Conservation (phyloP, 2,888 invertebrate species). For the Thera britannica region DNA sequence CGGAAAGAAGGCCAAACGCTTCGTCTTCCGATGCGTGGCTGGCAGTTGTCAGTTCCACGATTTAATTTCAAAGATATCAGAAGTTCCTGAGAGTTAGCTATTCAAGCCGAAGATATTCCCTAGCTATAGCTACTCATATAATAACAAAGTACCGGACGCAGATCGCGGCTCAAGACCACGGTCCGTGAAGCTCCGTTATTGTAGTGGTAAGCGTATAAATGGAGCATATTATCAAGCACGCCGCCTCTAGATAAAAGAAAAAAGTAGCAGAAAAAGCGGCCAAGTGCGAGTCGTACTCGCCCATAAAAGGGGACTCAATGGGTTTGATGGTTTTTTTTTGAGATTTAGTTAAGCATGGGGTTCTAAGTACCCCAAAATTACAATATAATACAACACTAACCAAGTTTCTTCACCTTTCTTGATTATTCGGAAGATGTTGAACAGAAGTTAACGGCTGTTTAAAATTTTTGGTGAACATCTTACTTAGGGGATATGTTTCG, state of each 20-base stretch:
- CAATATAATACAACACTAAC: too few relatives aligned
- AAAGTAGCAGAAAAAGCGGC: too few relatives aligned
- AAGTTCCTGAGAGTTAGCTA: background rate
- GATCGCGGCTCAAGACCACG: slow-evolving; percentile 26
- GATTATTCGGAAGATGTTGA: background rate
- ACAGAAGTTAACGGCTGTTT: background rate
- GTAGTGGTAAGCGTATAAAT: slow-evolving; percentile 14
- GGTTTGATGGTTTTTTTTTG: too few relatives aligned
- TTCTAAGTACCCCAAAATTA: too few relatives aligned
- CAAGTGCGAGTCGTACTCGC: too few relatives aligned
- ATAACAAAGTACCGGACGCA: slow-evolving; percentile 19
- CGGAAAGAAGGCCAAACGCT: too few relatives aligned
- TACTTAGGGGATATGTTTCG: too few relatives aligned
- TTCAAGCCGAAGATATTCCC: background rate
- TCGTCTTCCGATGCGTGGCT: too few relatives aligned
- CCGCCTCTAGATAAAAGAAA: background rate
- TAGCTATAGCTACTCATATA: background rate
- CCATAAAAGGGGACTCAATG: too few relatives aligned
- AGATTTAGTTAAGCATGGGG: too few relatives aligned
- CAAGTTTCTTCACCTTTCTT: too few relatives aligned
- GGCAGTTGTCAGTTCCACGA: background rate
- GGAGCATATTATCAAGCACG: slow-evolving; percentile 17
- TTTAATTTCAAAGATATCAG: too few relatives aligned
- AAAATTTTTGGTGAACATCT: background rate
- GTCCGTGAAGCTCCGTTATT: slow-evolving; percentile 48